Conservation (phyloP, 2,797 vertebrate genomes). For the Lycodopsis pacificus region DNA sequence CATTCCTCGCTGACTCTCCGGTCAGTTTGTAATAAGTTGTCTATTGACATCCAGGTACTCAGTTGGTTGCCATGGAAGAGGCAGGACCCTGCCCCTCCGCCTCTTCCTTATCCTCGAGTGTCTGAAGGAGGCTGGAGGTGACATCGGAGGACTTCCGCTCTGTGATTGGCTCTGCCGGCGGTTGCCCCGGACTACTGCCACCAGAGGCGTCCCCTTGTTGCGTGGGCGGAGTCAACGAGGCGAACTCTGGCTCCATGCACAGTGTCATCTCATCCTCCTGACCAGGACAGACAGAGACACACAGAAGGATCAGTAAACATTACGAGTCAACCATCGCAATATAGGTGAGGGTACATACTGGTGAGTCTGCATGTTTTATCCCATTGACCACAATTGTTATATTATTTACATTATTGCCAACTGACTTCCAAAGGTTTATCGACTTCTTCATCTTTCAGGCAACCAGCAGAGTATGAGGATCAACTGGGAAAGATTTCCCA, state of each 20-base stretch:
- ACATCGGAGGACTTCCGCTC: slow-evolving; percentile 93
- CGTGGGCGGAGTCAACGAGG: slow-evolving; percentile 90
- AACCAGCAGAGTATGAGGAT: neutral
- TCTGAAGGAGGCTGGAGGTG: slow-evolving; percentile 91
- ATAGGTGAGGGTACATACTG: neutral
- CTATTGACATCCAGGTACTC: slow-evolving; percentile 68
- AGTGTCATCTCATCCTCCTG: slow-evolving; percentile 92
- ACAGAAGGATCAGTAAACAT: slow-evolving; percentile 11
- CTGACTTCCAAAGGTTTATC: neutral
- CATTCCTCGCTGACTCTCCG: slow-evolving; percentile 57
- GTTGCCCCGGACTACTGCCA: slow-evolving; percentile 89
- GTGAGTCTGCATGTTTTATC: neutral
- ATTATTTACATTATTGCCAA: slow-evolving; percentile 2
- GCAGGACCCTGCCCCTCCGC: slow-evolving; percentile 75
- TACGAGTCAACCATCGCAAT: neutral
- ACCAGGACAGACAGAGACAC: slow-evolving; percentile 39
- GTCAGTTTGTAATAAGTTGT: slow-evolving; percentile 73
- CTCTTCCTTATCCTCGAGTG: slow-evolving; percentile 91
- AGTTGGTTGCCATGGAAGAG: slow-evolving; percentile 79
- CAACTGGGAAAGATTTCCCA: neutral
- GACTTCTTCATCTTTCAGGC: slow-evolving; percentile 1
- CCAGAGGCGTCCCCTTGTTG: slow-evolving; percentile 91
- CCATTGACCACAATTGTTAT: neutral
- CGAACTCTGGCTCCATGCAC: slow-evolving; percentile 92
- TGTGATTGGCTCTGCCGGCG: slow-evolving; percentile 78